Evolutionary conservation across 2,888 invertebrate species (phyloP), one percentile per base, ranked within the genome.

Genomic region (Caenorhabditis sp.): DNA sequence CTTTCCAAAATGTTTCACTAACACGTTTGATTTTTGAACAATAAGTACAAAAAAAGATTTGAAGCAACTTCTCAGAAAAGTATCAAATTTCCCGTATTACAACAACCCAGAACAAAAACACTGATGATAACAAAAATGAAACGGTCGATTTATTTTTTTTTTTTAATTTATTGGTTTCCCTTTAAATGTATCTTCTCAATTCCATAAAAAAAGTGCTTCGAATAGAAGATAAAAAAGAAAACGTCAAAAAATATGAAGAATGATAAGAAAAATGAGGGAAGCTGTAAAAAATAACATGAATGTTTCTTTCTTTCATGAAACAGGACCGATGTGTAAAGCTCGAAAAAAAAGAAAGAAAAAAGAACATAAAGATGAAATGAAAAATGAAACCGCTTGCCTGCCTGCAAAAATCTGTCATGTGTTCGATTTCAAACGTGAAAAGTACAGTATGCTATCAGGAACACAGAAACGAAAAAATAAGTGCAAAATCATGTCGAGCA

Each of bases 301-400:
- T 43, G 43, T 43, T 43, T 43, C 43, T 43, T 43, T 43, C 43
- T 43, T 43, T 43, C 43, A 43, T 43, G 43, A 43, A 43, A 43
- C 43, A 43, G 43, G 43, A 43, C 12, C 2, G 10, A 36, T 36
- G 43, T 43, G 43, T 43, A 43, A 43, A 43, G 43, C 43, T 43
- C 17, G 43, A 14, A 43, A 14, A 43, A 43, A 17, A 10, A 36
- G 7, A 36, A 10, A n/a, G n/a, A n/a, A 43, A 43, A 43, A 43
- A 43, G 17, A 43, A 43, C 43, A 43, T 43, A 43, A 43, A 43
- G 43, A 43, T 43, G 43, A 43, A 43, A 43, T 43, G 43, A 43
- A 43, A 43, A 43, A 43, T 43, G 43, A 43, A 43, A 43, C 43
- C 43, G 12, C 43, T 43, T 43, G 43, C 3, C 17, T 43, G 12